Percentiles rank a stretch among this genome's conserved stretches.
Evolutionary conservation across 2,888 invertebrate genomes (phyloP).

Genomic region (Amblyjoppa fuscipennis): DNA sequence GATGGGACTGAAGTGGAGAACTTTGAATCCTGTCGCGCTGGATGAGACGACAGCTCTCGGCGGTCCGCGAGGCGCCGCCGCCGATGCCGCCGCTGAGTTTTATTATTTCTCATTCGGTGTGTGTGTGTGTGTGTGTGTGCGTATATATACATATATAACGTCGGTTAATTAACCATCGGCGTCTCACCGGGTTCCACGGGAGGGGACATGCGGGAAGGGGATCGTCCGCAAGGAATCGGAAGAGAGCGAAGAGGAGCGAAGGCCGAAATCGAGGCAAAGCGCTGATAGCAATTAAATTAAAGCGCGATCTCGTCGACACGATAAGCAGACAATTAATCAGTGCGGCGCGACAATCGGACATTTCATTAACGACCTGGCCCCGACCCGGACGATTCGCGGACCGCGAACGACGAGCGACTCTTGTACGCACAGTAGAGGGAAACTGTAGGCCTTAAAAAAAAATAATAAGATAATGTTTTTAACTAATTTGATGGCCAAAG

Average conservation of each 20-base stretch:
- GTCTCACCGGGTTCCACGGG: slow-evolving; percentile 33
- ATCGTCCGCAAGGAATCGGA: slow-evolving; percentile 20
- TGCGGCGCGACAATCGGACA: slow-evolving; percentile 79
- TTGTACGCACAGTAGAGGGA: slow-evolving; percentile 3
- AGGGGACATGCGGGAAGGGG: slow-evolving; percentile 23
- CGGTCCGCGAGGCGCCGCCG: slow-evolving; percentile 33
- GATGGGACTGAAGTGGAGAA: slow-evolving; percentile 21
- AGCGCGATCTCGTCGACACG: slow-evolving; percentile 78
- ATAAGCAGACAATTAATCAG: slow-evolving; percentile 82
- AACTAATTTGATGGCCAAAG: not conserved
- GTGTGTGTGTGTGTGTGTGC: not conserved
- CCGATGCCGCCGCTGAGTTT: slow-evolving; percentile 33
- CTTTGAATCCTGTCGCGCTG: slow-evolving; percentile 56
- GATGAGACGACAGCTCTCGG: slow-evolving; percentile 60
- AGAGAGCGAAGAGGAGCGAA: slow-evolving; percentile 4
- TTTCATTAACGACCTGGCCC: slow-evolving; percentile 79
- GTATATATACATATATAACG: slow-evolving; percentile 30
- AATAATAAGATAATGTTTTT: not conserved
- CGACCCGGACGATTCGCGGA: slow-evolving; percentile 72
- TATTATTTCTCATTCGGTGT: slow-evolving; percentile 42
- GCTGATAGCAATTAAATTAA: slow-evolving; percentile 82
- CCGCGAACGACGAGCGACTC: slow-evolving; percentile 57
- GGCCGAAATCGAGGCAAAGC: slow-evolving; percentile 64
- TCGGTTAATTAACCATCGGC: slow-evolving; percentile 63
- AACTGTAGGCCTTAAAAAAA: not conserved